These are phyloP conservation scores for Ailuropoda melanoleuca DNA, from an alignment of 2,113 vertebrate species.

Conservation along the genomic window DNA sequence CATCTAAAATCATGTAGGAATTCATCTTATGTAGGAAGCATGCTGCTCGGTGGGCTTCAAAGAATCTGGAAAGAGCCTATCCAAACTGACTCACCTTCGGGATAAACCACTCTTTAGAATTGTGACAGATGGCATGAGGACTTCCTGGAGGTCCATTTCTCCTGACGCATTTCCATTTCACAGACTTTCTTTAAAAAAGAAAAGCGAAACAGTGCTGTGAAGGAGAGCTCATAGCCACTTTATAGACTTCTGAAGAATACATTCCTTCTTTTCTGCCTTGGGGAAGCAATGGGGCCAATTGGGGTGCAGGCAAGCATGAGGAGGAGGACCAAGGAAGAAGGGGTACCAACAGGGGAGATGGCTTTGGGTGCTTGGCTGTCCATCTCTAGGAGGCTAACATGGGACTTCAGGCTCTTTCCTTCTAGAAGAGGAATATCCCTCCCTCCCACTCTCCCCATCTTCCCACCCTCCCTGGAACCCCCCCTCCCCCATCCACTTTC, in stretches of 20 bases:
- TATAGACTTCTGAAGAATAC: background rate
- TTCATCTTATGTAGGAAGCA: background rate
- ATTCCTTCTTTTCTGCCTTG: background rate
- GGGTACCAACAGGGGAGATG: background rate
- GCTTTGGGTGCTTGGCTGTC: background rate
- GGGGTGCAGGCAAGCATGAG: background rate
- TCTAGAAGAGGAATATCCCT: background rate
- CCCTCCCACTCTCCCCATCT: background rate
- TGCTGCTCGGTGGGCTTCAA: background rate
- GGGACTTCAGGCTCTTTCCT: background rate
- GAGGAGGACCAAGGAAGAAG: background rate
- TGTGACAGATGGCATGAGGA: rapidly evolving
- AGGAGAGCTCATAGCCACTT: background rate
- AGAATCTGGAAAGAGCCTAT: background rate
- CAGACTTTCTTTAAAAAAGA: background rate
- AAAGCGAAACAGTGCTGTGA: background rate
- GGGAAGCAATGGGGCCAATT: background rate
- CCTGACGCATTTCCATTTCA: background rate
- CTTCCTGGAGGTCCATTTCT: background rate
- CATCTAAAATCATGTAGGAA: background rate
- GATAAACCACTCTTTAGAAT: background rate
- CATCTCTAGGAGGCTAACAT: background rate
- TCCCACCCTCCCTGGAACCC: too few relatives aligned
- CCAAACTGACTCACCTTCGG: background rate
- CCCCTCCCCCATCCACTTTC: background rate